phyloP scores from a whole-genome alignment of 2,888 invertebrate species.

The Mesopsocus fuscifrons region DNA sequence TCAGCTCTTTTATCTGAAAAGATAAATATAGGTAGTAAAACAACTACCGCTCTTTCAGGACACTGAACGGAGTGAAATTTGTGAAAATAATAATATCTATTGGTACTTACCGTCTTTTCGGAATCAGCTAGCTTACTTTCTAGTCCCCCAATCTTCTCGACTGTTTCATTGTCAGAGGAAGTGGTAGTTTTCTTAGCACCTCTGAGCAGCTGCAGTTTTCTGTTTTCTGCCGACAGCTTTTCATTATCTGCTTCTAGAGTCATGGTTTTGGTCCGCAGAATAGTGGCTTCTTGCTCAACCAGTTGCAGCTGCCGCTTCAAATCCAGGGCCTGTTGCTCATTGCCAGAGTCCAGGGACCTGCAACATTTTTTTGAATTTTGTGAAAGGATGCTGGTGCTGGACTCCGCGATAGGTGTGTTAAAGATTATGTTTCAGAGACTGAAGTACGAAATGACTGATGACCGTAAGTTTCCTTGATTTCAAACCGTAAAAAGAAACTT shows the following conservation, averaged over 20 bases:
- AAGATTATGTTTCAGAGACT: slow-evolving; percentile 12
- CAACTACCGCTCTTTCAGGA: too few relatives aligned
- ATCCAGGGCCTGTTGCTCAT: slow-evolving; percentile 44
- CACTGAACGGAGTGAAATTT: too few relatives aligned
- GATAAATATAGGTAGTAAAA: slow-evolving; percentile 2
- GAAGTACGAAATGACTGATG: slow-evolving; percentile 1
- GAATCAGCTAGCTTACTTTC: slow-evolving; percentile 43
- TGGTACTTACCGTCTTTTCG: slow-evolving; percentile 27
- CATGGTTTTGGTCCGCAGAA: slow-evolving; percentile 45
- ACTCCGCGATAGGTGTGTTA: neutral
- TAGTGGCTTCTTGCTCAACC: slow-evolving; percentile 55
- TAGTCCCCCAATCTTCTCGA: slow-evolving; percentile 37
- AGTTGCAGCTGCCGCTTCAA: slow-evolving; percentile 53
- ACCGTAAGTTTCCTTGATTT: too few relatives aligned
- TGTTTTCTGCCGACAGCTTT: slow-evolving; percentile 51
- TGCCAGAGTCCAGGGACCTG: slow-evolving; percentile 36
- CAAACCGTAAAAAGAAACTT: too few relatives aligned
- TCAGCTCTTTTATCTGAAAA: slow-evolving; percentile 30
- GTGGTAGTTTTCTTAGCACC: slow-evolving; percentile 27
- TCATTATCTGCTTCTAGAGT: slow-evolving; percentile 57
- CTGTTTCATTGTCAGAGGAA: slow-evolving; percentile 26
- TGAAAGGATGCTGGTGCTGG: neutral
- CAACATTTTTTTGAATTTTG: slow-evolving; percentile 16
- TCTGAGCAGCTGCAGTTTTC: slow-evolving; percentile 40
- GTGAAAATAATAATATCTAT: too few relatives aligned